Conservation (phyloP, 2,113 vertebrate genomes). For the Hemicordylus capensis region DNA sequence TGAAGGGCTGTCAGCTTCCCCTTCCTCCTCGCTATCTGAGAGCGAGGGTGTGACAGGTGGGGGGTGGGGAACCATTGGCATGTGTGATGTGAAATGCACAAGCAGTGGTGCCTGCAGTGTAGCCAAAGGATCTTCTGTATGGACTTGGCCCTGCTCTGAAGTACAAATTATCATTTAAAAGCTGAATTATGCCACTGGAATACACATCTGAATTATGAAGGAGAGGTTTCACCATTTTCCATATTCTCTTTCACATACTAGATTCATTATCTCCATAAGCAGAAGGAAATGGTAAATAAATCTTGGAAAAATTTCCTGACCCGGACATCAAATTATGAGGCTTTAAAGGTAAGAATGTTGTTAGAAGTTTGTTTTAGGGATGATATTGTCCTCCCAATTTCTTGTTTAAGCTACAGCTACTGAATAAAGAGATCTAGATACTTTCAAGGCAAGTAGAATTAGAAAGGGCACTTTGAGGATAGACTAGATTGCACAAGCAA, state of each 20-base stretch:
- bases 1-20: no score
- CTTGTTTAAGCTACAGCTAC: not conserved
- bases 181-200: not conserved
- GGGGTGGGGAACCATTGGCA: not conserved
- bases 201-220: not conserved
- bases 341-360: constrained; percentile 82
- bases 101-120: not conserved
- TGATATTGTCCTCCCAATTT: not conserved
- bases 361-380: not conserved
- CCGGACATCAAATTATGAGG: constrained; percentile 86
- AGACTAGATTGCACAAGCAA: not conserved
- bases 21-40: no score
- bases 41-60: no score
- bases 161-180: not conserved
- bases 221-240: not conserved
- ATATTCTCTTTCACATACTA: constrained; percentile 65
- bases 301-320: constrained; percentile 84
- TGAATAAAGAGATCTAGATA: not conserved
- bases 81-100: not conserved
- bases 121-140: not conserved
- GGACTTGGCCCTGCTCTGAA: not conserved
- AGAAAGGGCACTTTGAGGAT: not conserved
- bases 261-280: constrained; percentile 80
- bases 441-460: not conserved
- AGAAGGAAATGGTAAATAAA: constrained; percentile 79